Evolutionary conservation across 2,888 invertebrate genomes (phyloP), one percentile per base, ranked within the genome.

Genomic region (Epirrhoe tristata): DNA sequence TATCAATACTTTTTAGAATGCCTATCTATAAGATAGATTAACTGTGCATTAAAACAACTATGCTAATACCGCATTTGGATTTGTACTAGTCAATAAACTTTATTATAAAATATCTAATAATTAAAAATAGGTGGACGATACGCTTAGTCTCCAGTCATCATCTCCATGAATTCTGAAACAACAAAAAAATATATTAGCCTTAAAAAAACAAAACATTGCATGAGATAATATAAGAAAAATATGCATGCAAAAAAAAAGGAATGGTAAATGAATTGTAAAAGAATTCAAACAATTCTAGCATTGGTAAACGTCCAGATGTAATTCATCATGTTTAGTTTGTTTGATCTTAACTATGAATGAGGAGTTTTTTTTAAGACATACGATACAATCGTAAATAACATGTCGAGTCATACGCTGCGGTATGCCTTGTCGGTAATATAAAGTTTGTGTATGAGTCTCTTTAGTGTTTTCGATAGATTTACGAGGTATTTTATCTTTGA

Each of bases 141-240:
- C 69, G 70, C 77, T 95, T 96, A 97, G 90, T 97, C 97, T 82
- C 97, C 97, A 84, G 97, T 97, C 97, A 97, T 98, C 97, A 98
- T 97, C 93, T 98, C 97, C 97, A 98, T 98, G 94, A 98, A 98
- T 94, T 98, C 97, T 97, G 94, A 63, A 94, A 94, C 76, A 79
- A 86, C 70, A 62, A 73, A 73, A 74, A 14, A 32, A 58, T 14
- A 36, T 16, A 6, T 48, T 14, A 57, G 7, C 7, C 7, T 10
- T 10, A 46, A 17, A 43, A 43, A 56, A 17, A 43, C 55, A 43
- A 56, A 14, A 39, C 17, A 51, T 32, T 6, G 36, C 36, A 6
- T 36, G 24, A 24, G 24, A 24, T 1, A 24, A 24, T 24, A 24
- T 24, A 24, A 24, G 24, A 24, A 24, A 24, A 24, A 24, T 2